These are phyloP conservation scores for Haemorhous mexicanus DNA, from an alignment of 2,113 vertebrate genomes.

Conservation along the genomic window DNA sequence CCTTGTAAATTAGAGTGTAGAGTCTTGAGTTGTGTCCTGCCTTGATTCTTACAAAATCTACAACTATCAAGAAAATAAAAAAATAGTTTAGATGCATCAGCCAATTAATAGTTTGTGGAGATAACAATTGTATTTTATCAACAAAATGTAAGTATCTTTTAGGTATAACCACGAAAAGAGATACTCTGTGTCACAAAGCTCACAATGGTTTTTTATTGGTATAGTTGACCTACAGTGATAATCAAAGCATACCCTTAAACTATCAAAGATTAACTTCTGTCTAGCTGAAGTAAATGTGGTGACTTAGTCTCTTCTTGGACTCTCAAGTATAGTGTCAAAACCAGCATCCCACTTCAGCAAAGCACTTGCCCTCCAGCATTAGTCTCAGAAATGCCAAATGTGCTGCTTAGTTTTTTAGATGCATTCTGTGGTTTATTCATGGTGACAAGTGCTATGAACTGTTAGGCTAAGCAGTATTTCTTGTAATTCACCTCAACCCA, in stretches of 20 bases:
- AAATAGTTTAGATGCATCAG: neutral
- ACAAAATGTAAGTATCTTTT: neutral
- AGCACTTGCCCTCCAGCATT: neutral
- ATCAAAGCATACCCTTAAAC: neutral
- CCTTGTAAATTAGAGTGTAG: neutral
- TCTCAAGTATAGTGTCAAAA: neutral
- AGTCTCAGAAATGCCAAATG: conserved; percentile 23
- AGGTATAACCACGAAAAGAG: neutral
- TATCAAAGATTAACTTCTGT: neutral
- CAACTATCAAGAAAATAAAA: neutral
- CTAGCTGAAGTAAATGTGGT: neutral
- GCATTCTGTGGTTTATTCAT: neutral
- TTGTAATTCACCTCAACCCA: conserved; percentile 9
- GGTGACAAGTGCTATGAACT: conserved; percentile 26
- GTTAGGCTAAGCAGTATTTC: conserved; percentile 2
- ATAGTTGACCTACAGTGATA: neutral
- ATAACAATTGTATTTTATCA: neutral
- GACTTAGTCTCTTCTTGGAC: neutral
- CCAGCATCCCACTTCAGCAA: neutral
- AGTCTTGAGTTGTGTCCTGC: neutral
- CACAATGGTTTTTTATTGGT: neutral
- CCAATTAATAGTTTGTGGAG: neutral
- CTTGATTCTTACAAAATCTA: neutral
- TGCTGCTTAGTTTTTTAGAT: conserved; percentile 6
- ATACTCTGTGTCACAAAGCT: neutral